Base-by-base conservation (phyloP, 2,113 vertebrate genomes). In the Boulengeromyrus knoepffleri region DNA sequence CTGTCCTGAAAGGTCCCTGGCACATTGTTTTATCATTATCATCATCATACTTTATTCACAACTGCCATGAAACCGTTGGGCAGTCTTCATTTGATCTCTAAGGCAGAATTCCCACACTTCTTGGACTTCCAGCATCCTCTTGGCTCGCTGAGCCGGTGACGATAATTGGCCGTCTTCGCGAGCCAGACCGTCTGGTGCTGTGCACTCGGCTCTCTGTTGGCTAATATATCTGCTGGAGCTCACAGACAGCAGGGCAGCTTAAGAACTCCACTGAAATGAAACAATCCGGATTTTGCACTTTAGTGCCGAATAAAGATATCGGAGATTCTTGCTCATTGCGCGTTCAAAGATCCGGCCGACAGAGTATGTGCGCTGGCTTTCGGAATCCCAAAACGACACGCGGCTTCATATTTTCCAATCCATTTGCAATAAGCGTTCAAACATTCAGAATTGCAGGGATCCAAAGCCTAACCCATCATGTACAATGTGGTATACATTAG, bases 181-280 rank as follows among this genome's bases (percentile, higher is more conserved):
- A 87, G 84, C 85, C 53, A 87, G 3, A 45, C 80, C 80, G 36
- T 89, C 89, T 89, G 89, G 31, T 66, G 53, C 27, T 53, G 45
- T 50, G 36, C 21, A 74, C 46, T 21, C 39, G 8, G 27, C 85
- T 85, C 85, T 90, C 58, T 39, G 84, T 50, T 74, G 85, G 89
- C 83, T 87, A 90, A 90, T 87, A 58, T 90, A 90, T 27, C 46
- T 62, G 89, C 56, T 39, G 45, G 42, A 85, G 84, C 85, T 90
- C 84, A 10, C 24, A 90, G 83, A 87, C 84, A n/a, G 53, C 45
- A 39, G 83, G 15, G 52, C 56, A 12, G 84, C 84, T 62, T 49
- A 31, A 36, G 50, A 87, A 50, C 85, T 90, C 53, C 36, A 19
- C 45, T 62, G n/a, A 47, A 90, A 87, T 74, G 45, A 86, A 87